These are phyloP conservation scores for Chrysomela aeneicollis DNA, from an alignment of 2,888 invertebrate genomes.

Conservation along the genomic window DNA sequence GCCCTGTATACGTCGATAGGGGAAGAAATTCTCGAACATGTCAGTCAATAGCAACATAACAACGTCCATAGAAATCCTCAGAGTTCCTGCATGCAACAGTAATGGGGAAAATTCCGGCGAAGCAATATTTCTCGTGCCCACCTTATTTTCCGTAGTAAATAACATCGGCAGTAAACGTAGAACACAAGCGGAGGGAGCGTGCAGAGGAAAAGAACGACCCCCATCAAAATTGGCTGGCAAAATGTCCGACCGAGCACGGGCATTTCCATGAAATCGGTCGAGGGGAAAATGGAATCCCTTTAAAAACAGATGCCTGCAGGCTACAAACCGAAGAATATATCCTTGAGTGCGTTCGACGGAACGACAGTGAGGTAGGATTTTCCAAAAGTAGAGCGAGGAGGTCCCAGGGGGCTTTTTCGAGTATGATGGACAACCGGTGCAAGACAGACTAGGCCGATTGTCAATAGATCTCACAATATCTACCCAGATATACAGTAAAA, in stretches of 20 bases:
- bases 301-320: conserved; percentile 58
- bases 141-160: conserved; percentile 34
- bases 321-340: conserved; percentile 52
- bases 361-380: conserved; percentile 36
- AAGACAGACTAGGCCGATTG: no score
- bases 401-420: no score
- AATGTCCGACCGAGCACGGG: conserved; percentile 35
- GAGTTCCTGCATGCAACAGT: not conserved
- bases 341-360: conserved; percentile 40
- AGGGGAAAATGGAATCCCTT: conserved; percentile 56
- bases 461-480: no score
- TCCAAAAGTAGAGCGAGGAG: no score
- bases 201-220: conserved; percentile 22
- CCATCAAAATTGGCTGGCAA: conserved; percentile 41
- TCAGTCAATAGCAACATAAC: not conserved
- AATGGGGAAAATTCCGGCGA: conserved; percentile 22
- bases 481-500: no score
- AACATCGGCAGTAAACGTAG: conserved; percentile 30
- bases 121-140: conserved; percentile 27
- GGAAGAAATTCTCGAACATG: not conserved
- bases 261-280: conserved; percentile 48
- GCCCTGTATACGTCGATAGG: no score
- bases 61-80: not conserved
- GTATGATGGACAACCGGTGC: no score
- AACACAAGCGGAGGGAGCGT: conserved; percentile 17